Conservation (phyloP, 2,888 invertebrate species). For the Elmis aenea region DNA sequence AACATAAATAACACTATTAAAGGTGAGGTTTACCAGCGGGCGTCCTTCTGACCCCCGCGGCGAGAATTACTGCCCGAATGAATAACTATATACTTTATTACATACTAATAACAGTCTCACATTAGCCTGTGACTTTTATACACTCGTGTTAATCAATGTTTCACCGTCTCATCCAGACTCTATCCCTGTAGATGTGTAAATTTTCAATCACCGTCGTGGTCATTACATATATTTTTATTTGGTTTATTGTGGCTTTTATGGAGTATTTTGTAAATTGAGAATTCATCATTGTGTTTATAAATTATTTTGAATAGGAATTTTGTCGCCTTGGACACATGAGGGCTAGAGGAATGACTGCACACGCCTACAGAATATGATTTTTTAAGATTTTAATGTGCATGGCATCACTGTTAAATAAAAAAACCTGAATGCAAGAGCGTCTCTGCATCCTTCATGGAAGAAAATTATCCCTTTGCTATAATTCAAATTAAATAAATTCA, state of each 20-base stretch:
- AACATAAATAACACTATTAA: conserved; percentile 51
- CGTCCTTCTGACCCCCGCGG: conserved; percentile 41
- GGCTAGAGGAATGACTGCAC: too few relatives aligned
- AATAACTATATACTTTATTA: conserved; percentile 50
- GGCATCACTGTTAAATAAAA: too few relatives aligned
- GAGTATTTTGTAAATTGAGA: conserved; percentile 14
- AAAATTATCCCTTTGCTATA: too few relatives aligned
- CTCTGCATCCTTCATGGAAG: too few relatives aligned
- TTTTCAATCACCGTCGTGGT: conserved; percentile 28
- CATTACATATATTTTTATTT: conserved; percentile 25
- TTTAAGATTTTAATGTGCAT: too few relatives aligned
- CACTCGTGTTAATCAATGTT: conserved; percentile 33
- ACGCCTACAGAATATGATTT: too few relatives aligned
- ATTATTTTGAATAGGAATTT: too few relatives aligned
- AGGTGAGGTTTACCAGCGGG: conserved; percentile 49
- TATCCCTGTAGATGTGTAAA: conserved; percentile 29
- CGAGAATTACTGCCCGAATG: conserved; percentile 49
- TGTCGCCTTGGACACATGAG: too few relatives aligned
- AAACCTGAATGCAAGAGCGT: too few relatives aligned
- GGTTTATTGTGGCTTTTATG: conserved; percentile 25
- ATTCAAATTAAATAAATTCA: too few relatives aligned
- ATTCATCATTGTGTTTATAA: too few relatives aligned
- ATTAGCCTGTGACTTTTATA: conserved; percentile 43
- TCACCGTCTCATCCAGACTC: conserved; percentile 33
- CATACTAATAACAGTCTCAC: conserved; percentile 48